Evolutionary conservation across 1,140 invertebrate genomes (phyloP), one percentile per base, ranked within the genome.

Genomic region (Aphaenogaster rudis): DNA sequence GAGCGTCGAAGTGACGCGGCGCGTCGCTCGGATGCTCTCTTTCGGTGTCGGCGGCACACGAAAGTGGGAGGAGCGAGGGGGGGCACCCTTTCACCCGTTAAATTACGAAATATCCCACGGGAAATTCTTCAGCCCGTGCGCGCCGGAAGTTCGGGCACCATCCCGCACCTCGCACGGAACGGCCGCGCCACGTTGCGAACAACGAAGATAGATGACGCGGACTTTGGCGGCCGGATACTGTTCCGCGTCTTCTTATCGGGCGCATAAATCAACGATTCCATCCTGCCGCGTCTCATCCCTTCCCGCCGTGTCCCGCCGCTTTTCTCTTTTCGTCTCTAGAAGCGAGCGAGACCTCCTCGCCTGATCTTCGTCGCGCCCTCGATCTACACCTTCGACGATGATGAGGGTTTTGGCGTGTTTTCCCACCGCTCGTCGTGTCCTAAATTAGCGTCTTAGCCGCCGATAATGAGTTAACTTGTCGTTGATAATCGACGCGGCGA

Each of bases 81-180:
- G 48, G 45, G 59, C 86, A 85, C 85, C 85, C 84, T 90, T 87
- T 86, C 87, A 91, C 39, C 88, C 90, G 90, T 92, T 92, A 93
- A 93, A 93, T 92, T 93, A 87, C 91, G 79, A 92, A 92, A 90
- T 92, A 93, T 92, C 92, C 92, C 91, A 87, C 87, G 92, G 91
- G 92, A 93, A 93, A 93, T 93, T 93, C 85, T 88, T 89, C 52
- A 78, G 59, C 77, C 54, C 78, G 87, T 67, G 81, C 67, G 67
- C 54, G 67, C 48, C 88, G 81, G 71, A 89, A 91, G 88, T 88
- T 91, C 67, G 69, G 74, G 78, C 72, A 67, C 36, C 77, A 17
- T 39, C 54, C 28, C 76, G 28, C 42, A 63, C 59, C 5, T 36
- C 42, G 39, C 50, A 13, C 39, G 48, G 45, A 36, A 59, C 79